Evolutionary conservation across 1,140 invertebrate genomes (phyloP), one percentile per base, ranked within the genome.

Genomic region (Drepana arcuata): DNA sequence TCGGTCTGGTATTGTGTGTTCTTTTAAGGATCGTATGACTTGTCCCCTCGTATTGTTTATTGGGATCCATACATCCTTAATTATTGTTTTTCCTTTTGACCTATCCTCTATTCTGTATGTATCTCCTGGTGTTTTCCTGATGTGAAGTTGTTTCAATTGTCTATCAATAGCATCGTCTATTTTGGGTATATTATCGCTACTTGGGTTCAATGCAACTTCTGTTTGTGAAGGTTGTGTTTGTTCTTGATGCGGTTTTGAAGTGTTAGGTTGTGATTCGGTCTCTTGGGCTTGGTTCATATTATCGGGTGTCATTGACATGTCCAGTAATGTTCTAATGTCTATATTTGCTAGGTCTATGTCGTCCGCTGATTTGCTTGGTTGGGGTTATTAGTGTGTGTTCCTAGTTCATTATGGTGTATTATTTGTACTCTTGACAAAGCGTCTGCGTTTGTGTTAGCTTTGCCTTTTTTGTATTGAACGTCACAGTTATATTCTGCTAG

Each of bases 51-150:
- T 60, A 14, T 60, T 26, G 18, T 55, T 60, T 2, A 52, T 41
- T 3, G 51, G 45, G 6, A 55, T 51, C 29, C 45, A 49, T 1
- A 49, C 56, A 10, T 60, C 46, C 45, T 58, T 58, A 18, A 55
- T 55, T 11, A 43, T 41, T 27, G 24, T 45, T 49, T 26, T 60
- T 2, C 45, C 43, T 37, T 51, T 52, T 11, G 48, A 58, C 26
- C 51, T 33, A 27, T 55, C 36, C 0, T 58, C 49, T 14, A 49
- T 16, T 45, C 33, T 36, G 14, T 55, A 56, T 6, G 13, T 29
- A 26, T 27, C 16, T 5, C 48, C 56, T 0, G 56, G 40, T 36
- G 42, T 33, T 42, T 43, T 41, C 28, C 51, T 43, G 12, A 51
- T 54, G 48, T 0, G 56, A 35, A 32, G 41, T 33, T 55, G 56